phyloP scores from a whole-genome alignment of 2,797 vertebrate genomes.

The Fistularia commersonii region DNA sequence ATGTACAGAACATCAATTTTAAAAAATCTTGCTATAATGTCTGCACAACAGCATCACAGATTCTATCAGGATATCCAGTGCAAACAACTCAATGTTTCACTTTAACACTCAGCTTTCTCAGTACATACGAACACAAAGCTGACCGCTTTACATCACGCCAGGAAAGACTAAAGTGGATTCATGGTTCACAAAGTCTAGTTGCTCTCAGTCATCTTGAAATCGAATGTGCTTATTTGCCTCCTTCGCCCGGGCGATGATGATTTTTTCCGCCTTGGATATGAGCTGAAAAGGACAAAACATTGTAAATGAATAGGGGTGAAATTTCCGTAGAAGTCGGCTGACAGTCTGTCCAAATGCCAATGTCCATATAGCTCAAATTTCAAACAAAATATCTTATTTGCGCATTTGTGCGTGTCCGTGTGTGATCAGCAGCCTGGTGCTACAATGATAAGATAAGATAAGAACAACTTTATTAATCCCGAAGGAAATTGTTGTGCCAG shows the following conservation, averaged over 20 bases:
- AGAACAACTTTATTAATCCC: no score
- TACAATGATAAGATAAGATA: no score
- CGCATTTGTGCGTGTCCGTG: not conserved
- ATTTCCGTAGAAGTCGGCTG: no score
- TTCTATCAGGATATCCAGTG: slow-evolving; percentile 28
- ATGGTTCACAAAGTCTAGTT: no score
- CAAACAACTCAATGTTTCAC: slow-evolving; percentile 4
- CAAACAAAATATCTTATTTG: no score
- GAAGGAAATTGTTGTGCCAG: no score
- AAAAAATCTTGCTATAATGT: slow-evolving; percentile 8
- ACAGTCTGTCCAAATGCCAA: no score
- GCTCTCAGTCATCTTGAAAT: slow-evolving; percentile 82
- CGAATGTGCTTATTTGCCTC: slow-evolving; percentile 88
- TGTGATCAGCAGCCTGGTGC: no score
- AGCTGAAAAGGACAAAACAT: slow-evolving; percentile 62
- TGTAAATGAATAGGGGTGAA: no score
- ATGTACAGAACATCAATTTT: slow-evolving; percentile 33
- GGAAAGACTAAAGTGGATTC: no score
- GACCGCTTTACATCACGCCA: not conserved
- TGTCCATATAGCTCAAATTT: no score
- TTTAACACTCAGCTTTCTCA: not conserved
- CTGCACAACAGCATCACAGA: slow-evolving; percentile 16
- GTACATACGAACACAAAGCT: not conserved
- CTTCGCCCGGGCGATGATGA: slow-evolving; percentile 85
- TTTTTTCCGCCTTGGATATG: slow-evolving; percentile 94